These are phyloP conservation scores for Diadumene lineata DNA, from an alignment of 92 coral and sea anemone species.

Conservation along the genomic window DNA sequence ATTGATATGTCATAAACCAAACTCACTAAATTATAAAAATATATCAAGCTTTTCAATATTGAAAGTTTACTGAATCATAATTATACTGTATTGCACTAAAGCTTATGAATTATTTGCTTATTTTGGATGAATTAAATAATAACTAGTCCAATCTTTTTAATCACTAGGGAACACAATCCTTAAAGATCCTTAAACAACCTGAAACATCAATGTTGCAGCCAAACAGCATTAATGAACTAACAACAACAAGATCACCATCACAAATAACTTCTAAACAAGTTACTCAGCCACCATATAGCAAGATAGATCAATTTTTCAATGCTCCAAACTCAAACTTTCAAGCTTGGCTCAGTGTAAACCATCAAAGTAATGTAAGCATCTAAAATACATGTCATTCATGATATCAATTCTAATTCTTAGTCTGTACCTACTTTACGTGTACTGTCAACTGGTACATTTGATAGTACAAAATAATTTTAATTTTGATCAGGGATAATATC, in stretches of 20 bases:
- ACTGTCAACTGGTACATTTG: too few species aligned
- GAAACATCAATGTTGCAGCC: neutral
- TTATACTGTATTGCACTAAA: neutral
- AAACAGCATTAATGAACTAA: neutral
- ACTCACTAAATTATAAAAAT: too few species aligned
- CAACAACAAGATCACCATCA: neutral
- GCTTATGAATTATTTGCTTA: neutral
- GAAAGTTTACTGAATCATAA: too few species aligned
- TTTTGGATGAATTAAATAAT: neutral
- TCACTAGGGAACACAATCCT: slow-evolving; percentile 4
- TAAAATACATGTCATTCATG: too few species aligned
- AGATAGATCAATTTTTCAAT: slow-evolving; percentile 17
- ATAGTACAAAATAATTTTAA: too few species aligned
- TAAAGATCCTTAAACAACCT: slow-evolving; percentile 4
- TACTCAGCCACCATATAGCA: neutral
- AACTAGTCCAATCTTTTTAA: neutral
- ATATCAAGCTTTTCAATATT: neutral
- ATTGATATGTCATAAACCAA: too few species aligned
- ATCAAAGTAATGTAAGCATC: slow-evolving; percentile 9
- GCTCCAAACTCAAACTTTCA: slow-evolving; percentile 37
- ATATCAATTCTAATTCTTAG: too few species aligned
- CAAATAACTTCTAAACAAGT: slow-evolving; percentile 7
- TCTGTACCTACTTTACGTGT: too few species aligned
- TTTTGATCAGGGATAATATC: too few species aligned
- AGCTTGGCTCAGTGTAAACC: slow-evolving; percentile 37